Base-by-base conservation (phyloP, 2,113 vertebrate genomes). In the Neolamprologus devosi region DNA sequence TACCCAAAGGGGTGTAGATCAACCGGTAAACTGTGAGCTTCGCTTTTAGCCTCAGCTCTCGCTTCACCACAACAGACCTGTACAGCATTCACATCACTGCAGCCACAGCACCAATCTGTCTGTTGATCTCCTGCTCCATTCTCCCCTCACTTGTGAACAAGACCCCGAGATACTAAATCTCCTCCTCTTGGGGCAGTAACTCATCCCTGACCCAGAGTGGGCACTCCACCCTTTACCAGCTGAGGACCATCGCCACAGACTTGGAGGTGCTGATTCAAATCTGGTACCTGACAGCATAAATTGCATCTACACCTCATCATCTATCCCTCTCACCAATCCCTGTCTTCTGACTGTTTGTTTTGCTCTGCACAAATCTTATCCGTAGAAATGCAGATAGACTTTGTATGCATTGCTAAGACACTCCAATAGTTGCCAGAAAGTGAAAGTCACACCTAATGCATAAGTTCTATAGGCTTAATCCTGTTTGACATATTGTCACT, bases 161-260 rank as follows among this genome's bases (percentile, higher is more conserved):
- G 30, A 37, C 60, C 0, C 30, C 1, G 10, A 65, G 17, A 65
- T 12, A 65, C 30, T 65, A 12, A 37, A 65, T n/a, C 17, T n/a
- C 30, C 10, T n/a, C 1, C 1, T 37, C 60, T 65, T 65, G 60
- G 30, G 60, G 2, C 30, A 65, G 17, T 65, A 65, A 65, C 30
- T 65, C 30, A 35, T n/a, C 30, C 60, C 60, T 65, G 30, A 65
- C 30, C 60, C 30, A 37, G 60, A 65, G 60, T 65, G 60, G 60
- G 30, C 4, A 37, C 17, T 0, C 60, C 30, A 65, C 10, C 60
- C 17, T 35, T 12, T 65, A 65, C 30, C 60, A 37, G 60, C 17
- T 35, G 30, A 37, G 10, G 60, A 65, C 60, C 30, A 65, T 65
- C 1, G 0, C 30, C 30, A 65, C 30, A 65, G 17, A 65, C 60